These are phyloP conservation scores for Cotesia glomerata DNA, from an alignment of 1,140 invertebrate species.

Conservation along the genomic window DNA sequence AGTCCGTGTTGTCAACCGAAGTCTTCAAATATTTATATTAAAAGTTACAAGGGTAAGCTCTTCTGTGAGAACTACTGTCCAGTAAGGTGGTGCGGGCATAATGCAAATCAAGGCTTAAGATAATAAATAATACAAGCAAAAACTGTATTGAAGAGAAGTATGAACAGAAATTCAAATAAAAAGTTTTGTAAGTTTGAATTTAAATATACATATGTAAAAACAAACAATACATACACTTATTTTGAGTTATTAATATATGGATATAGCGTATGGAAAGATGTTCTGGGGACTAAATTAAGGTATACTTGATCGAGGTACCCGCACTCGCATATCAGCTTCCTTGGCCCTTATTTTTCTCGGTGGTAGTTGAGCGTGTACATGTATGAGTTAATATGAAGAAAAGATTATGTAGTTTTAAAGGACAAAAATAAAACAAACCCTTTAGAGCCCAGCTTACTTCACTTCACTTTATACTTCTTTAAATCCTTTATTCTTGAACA, in stretches of 20 bases:
- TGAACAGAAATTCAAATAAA: too few relatives aligned
- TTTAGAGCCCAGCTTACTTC: too few relatives aligned
- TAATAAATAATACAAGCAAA: too few relatives aligned
- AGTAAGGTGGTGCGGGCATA: too few relatives aligned
- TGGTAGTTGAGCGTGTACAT: not conserved
- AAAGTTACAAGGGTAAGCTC: too few relatives aligned
- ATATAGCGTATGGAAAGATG: not conserved
- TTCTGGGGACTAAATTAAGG: not conserved
- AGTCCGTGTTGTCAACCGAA: too few relatives aligned
- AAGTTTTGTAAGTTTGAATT: not conserved
- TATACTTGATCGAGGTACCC: conserved; percentile 22
- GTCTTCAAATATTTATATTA: too few relatives aligned
- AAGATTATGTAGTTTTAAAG: too few relatives aligned
- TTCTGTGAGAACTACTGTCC: too few relatives aligned
- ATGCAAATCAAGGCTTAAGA: too few relatives aligned
- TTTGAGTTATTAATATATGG: not conserved
- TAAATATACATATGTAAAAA: not conserved
- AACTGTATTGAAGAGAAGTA: not conserved
- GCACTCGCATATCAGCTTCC: conserved; percentile 25
- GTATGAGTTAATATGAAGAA: not conserved
- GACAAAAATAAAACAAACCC: too few relatives aligned
- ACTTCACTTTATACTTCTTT: too few relatives aligned
- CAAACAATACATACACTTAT: not conserved
- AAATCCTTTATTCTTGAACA: not conserved
- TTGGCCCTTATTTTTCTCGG: not conserved